phyloP scores from a whole-genome alignment of 1,140 invertebrate genomes.

The Drosophila rhopaloa region DNA sequence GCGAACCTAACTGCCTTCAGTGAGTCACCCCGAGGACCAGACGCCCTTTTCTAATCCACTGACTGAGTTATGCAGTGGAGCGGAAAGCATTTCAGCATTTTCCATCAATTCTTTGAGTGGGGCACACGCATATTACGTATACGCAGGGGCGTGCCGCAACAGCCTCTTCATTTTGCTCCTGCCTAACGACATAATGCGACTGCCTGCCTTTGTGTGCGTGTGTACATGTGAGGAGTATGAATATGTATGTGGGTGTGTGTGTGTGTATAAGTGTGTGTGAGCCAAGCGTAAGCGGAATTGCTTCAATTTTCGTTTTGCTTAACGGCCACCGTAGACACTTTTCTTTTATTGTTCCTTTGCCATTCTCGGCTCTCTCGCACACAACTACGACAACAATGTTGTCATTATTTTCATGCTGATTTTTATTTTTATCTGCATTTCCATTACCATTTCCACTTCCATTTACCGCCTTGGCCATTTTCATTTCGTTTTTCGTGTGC shows the following conservation, averaged over 20 bases:
- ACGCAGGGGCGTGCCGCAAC: constrained; percentile 74
- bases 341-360: constrained; percentile 77
- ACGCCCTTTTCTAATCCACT: constrained; percentile 82
- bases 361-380: constrained; percentile 25
- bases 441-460: constrained; percentile 78
- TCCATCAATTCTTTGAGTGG: constrained; percentile 72
- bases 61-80: constrained; percentile 82
- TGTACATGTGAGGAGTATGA: not conserved
- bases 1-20: constrained; percentile 31
- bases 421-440: constrained; percentile 83
- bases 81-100: constrained; percentile 83
- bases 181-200: constrained; percentile 78
- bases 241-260: constrained; percentile 10
- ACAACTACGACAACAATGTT: constrained; percentile 54
- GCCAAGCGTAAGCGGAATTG: constrained; percentile 64
- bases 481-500: constrained; percentile 25
- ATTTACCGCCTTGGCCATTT: constrained; percentile 43
- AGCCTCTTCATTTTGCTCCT: constrained; percentile 78
- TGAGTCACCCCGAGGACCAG: constrained; percentile 18
- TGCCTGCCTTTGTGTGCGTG: constrained; percentile 18
- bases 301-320: constrained; percentile 83
- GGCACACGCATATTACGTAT: constrained; percentile 75
- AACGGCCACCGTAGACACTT: constrained; percentile 79
- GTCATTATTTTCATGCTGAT: constrained; percentile 82
- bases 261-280: constrained; percentile 40